phyloP scores from a whole-genome alignment of 2,113 vertebrate species.

The Clarias gariepinus region DNA sequence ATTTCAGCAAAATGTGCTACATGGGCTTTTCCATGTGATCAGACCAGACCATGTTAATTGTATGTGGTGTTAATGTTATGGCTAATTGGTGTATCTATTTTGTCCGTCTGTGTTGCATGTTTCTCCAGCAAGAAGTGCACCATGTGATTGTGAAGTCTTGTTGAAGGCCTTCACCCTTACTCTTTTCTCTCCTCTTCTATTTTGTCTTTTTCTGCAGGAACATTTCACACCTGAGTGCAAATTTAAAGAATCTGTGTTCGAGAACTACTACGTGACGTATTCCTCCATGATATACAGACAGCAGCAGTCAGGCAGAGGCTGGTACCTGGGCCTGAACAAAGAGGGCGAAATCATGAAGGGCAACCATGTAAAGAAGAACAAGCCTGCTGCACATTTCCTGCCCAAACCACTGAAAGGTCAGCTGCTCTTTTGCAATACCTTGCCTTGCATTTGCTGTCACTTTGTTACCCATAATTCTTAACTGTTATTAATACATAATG shows the following conservation, averaged over 20 bases:
- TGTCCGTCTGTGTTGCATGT: neutral
- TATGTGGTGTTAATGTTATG: too few relatives aligned
- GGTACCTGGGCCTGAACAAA: constrained; percentile 99
- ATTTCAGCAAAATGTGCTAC: too few relatives aligned
- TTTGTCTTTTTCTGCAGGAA: constrained; percentile 77
- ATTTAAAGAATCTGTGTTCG: constrained; percentile 99
- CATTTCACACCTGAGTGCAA: constrained; percentile 98
- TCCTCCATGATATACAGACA: constrained; percentile 99
- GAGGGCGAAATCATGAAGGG: constrained; percentile 99
- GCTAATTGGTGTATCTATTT: neutral
- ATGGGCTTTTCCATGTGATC: too few relatives aligned
- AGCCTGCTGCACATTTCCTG: constrained; percentile 97
- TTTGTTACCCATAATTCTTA: neutral
- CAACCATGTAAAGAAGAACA: constrained; percentile 99
- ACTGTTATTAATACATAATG: neutral
- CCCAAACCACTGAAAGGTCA: constrained; percentile 98
- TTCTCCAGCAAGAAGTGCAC: neutral
- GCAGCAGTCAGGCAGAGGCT: constrained; percentile 95
- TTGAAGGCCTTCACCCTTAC: neutral
- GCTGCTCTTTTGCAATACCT: neutral
- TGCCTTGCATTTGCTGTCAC: neutral
- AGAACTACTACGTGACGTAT: constrained; percentile 99
- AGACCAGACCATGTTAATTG: too few relatives aligned
- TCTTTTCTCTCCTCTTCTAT: constrained; percentile 18
- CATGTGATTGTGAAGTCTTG: neutral